Percentiles rank a stretch among this genome's conserved stretches.
phyloP scores from a whole-genome alignment of 2,113 vertebrate genomes.

The Eublepharis macularius region DNA sequence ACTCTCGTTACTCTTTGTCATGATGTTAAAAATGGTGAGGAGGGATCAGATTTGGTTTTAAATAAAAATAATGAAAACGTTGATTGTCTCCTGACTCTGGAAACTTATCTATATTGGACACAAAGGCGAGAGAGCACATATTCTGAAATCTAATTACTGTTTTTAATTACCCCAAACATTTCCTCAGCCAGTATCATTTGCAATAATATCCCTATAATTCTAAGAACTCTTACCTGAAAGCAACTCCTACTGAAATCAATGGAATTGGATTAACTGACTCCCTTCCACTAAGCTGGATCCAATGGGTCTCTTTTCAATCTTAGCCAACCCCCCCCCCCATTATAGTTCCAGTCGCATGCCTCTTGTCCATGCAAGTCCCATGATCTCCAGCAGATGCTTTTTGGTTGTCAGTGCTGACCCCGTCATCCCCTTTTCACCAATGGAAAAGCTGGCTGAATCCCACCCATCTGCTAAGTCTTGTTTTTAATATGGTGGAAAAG shows the following conservation, averaged over 20 bases:
- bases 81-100: background rate
- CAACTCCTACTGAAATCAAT: background rate
- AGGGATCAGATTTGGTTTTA: background rate
- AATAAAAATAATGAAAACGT: slow-evolving; percentile 12
- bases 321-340: too few relatives aligned
- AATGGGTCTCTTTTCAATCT: too few relatives aligned
- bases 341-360: too few relatives aligned
- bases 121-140: slow-evolving; percentile 1
- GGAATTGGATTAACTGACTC: too few relatives aligned
- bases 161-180: background rate
- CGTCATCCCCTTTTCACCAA: too few relatives aligned
- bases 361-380: too few relatives aligned
- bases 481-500: too few relatives aligned
- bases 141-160: background rate
- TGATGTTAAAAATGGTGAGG: background rate
- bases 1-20: background rate
- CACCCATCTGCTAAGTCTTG: too few relatives aligned
- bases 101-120: slow-evolving; percentile 1
- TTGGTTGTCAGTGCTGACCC: too few relatives aligned
- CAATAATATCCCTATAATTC: background rate
- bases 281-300: too few relatives aligned
- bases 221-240: background rate
- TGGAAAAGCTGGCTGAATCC: too few relatives aligned
- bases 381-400: too few relatives aligned
- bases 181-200: background rate